phyloP scores from a whole-genome alignment of 2,113 vertebrate genomes.

The Triplophysa rosa region DNA sequence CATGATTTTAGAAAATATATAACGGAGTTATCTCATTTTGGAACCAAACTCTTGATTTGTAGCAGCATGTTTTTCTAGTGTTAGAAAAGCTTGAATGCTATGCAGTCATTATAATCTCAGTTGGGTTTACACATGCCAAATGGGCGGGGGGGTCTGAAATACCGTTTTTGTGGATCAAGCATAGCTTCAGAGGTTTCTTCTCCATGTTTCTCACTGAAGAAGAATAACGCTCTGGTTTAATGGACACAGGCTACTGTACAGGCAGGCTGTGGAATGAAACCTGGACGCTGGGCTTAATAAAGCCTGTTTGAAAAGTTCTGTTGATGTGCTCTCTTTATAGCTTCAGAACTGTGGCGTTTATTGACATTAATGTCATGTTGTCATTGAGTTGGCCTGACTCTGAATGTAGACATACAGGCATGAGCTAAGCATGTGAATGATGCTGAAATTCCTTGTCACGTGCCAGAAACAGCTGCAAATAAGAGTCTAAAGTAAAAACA shows the following conservation, averaged over 20 bases:
- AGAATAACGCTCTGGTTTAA: background rate
- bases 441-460: background rate
- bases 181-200: background rate
- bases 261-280: constrained; percentile 25
- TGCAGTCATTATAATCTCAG: no score
- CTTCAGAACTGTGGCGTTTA: background rate
- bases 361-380: background rate
- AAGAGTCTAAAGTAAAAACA: no score
- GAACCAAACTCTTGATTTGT: no score
- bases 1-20: no score
- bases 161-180: background rate
- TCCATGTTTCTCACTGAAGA: background rate
- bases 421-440: background rate
- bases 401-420: background rate
- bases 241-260: constrained; percentile 7
- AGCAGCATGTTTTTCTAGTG: no score
- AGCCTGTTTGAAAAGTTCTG: background rate
- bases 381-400: background rate
- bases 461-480: constrained; percentile 5
- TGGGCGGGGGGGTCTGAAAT: no score
- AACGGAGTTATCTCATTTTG: no score
- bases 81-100: no score
- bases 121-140: no score
- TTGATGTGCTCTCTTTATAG: background rate
- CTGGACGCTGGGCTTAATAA: background rate